phyloP scores from a whole-genome alignment of 2,797 vertebrate species.

The Aphelocoma californica region DNA sequence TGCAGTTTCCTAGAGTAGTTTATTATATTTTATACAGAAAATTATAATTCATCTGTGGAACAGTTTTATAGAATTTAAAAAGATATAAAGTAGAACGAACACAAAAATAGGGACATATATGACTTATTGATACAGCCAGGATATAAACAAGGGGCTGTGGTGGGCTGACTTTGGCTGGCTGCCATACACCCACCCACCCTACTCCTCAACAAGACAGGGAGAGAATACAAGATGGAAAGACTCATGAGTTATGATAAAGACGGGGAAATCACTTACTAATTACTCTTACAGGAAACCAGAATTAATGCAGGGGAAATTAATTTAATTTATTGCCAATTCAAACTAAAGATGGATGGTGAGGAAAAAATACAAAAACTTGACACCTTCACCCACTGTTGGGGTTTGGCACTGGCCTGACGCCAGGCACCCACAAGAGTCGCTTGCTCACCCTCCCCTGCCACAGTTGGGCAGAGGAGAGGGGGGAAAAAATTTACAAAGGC shows the following conservation, averaged over 20 bases:
- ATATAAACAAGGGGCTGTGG: not conserved
- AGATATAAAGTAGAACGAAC: not conserved
- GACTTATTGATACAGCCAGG: not conserved
- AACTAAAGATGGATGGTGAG: not conserved
- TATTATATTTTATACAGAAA: not conserved
- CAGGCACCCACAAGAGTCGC: not conserved
- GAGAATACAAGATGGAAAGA: not conserved
- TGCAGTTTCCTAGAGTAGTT: not conserved
- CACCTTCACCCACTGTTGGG: not conserved
- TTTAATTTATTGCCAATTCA: not conserved
- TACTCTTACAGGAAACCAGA: not conserved
- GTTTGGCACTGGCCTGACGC: not conserved
- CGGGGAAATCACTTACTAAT: not conserved
- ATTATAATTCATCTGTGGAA: not conserved
- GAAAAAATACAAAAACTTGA: not conserved
- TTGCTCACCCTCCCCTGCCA: not conserved
- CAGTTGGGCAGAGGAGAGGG: not conserved
- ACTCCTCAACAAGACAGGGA: not conserved
- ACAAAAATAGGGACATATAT: not conserved
- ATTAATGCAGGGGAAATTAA: not conserved
- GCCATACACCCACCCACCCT: accelerated
- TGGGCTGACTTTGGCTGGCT: not conserved
- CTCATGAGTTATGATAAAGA: not conserved
- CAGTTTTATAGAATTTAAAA: not conserved
- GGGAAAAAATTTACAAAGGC: not conserved